Evolutionary conservation across 2,888 invertebrate genomes (phyloP), one percentile per base, ranked within the genome.

Genomic region (Lepidocyrtoides sp.): DNA sequence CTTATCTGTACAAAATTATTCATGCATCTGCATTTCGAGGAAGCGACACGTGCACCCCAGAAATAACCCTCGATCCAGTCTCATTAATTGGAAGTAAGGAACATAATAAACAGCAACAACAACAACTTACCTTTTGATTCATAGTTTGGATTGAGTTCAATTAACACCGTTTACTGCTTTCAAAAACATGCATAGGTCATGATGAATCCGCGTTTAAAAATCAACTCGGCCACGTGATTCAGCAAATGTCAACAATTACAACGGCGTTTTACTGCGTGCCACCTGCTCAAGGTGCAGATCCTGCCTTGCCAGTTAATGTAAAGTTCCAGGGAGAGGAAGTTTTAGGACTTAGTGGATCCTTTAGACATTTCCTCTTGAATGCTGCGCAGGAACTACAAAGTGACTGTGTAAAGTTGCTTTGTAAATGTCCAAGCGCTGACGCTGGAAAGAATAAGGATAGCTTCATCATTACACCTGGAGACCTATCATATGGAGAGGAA

Each of bases 261-360:
- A 95, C 95, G 0, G 94, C 94, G 88, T 95, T 95, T 94, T 94
- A 95, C 83, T 95, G 95, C 94, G 95, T 95, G 32, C 93, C 95
- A 14, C 94, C 95, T 48, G 95, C 95, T 26, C 94, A 94, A 91
- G 95, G 95, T 0, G 95, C 95, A 0, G 95, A 95, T 91, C 95
- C 95, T 0, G 95, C 95, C 0, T 95, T 95, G 89, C 94, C 95
- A 12, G 95, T 95, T 92, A 95, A 95, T 93, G 95, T 95, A 32
- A 94, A 95, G 66, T 94, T 95, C 75, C 94, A 94, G 0, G 95
- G 95, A 10, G 95, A 95, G 92, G 95, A 95, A 92, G 95, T 95
- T 26, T 95, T 95, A 86, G 95, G 95, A 57, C 95, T 95, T 44
- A 95, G 95, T 95, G 95, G 95, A 3, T 95, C 95, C 8, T 95